Evolutionary conservation across 1,140 invertebrate species (phyloP).

Genomic region (Drosophila jambulina): DNA sequence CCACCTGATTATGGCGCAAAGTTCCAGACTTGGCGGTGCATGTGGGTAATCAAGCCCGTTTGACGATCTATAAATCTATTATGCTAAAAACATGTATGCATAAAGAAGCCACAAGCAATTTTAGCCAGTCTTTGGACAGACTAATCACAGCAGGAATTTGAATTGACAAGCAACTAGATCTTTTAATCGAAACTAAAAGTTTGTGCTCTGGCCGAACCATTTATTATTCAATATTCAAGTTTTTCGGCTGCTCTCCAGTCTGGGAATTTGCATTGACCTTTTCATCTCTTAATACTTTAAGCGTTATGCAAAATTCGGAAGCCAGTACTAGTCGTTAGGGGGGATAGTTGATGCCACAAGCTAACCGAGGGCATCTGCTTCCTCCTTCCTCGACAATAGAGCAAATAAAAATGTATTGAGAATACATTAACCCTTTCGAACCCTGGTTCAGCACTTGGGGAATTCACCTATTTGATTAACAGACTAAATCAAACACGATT

Average conservation of each 20-base stretch:
- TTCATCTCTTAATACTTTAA: background rate
- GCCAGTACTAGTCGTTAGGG: conserved; percentile 1
- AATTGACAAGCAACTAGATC: conserved; percentile 8
- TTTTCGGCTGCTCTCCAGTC: conserved; percentile 4
- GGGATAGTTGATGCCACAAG: background rate
- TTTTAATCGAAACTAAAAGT: background rate
- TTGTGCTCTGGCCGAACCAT: background rate
- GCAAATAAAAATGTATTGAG: conserved; percentile 6
- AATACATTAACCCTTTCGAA: conserved; percentile 7
- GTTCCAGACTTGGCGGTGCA: conserved; percentile 9
- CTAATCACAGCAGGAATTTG: background rate
- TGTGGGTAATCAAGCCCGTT: conserved; percentile 12
- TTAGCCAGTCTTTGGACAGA: background rate
- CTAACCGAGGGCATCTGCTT: background rate
- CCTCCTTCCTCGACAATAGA: background rate
- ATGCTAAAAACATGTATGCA: background rate
- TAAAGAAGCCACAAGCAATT: background rate
- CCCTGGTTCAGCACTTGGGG: background rate
- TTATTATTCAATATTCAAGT: conserved; percentile 9
- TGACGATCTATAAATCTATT: conserved; percentile 1
- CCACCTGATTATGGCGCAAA: conserved; percentile 13
- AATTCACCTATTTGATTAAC: background rate
- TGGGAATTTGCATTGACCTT: conserved; percentile 15
- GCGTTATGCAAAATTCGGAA: conserved; percentile 3
- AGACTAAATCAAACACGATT: conserved; percentile 1